Percentiles rank a stretch among this genome's conserved stretches.
Evolutionary conservation across 2,888 invertebrate species (phyloP).

Genomic region (Colletes collaris): DNA sequence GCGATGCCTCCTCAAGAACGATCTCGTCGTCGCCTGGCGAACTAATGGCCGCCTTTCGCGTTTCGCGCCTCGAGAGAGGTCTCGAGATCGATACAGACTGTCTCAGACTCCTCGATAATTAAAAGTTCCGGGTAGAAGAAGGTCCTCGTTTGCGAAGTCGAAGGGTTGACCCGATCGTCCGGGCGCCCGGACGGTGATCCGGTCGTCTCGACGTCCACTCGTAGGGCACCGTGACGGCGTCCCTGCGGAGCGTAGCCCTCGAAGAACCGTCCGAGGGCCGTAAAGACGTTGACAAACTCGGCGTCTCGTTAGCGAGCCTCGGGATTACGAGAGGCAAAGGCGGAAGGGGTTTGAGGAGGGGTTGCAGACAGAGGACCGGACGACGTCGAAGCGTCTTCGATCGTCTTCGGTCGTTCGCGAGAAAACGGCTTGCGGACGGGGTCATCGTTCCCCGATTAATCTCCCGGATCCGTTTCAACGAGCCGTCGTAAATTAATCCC

Average conservation of each 20-base stretch:
- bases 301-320: conserved; percentile 70
- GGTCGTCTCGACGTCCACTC: conserved; percentile 16
- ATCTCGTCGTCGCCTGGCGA: no score
- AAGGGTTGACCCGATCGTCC: conserved; percentile 15
- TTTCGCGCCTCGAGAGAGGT: no score
- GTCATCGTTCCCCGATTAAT: conserved; percentile 69
- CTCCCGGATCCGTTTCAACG: conserved; percentile 68
- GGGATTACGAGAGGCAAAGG: conserved; percentile 46
- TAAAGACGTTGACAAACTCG: conserved; percentile 62
- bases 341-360: not conserved
- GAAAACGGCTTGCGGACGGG: conserved; percentile 36
- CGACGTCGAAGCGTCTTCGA: conserved; percentile 20
- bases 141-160: conserved; percentile 29
- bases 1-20: no score
- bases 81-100: no score
- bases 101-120: conserved; percentile 31
- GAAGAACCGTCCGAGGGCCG: conserved; percentile 24
- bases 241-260: conserved; percentile 12
- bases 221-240: not conserved
- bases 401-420: conserved; percentile 26
- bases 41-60: no score
- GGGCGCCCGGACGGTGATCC: not conserved
- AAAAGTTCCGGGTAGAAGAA: conserved; percentile 15
- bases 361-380: not conserved
- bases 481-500: conserved; percentile 70